Percentiles rank a stretch among this genome's conserved stretches.
These are phyloP conservation scores for Sericinus montela DNA, from an alignment of 2,888 invertebrate species.

Conservation along the genomic window DNA sequence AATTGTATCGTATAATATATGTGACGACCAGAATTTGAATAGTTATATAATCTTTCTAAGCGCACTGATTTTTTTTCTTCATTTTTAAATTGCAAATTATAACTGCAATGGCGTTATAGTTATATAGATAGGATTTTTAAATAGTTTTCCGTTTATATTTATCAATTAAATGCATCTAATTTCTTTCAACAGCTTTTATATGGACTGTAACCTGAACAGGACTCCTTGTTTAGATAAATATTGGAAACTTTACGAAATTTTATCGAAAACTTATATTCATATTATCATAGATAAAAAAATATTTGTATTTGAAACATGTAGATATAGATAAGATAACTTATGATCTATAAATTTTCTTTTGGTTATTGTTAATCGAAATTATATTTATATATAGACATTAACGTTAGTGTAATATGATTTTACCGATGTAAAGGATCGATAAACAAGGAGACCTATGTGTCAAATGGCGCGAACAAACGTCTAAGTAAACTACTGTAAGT, in stretches of 20 bases:
- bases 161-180: slow-evolving; percentile 41
- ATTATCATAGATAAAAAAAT: too few species aligned
- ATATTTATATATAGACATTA: neutral
- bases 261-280: too few species aligned
- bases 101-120: slow-evolving; percentile 42
- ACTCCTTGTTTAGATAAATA: neutral
- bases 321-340: too few species aligned
- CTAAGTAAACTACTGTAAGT: slow-evolving; percentile 13
- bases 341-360: too few species aligned
- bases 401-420: neutral
- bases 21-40: slow-evolving; percentile 51
- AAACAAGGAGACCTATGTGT: neutral
- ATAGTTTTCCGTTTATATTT: slow-evolving; percentile 48
- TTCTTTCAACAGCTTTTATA: slow-evolving; percentile 16
- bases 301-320: too few species aligned
- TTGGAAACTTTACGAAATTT: too few species aligned
- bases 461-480: slow-evolving; percentile 1
- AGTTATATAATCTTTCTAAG: slow-evolving; percentile 56
- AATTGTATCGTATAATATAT: slow-evolving; percentile 47
- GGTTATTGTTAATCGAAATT: too few species aligned
- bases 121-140: slow-evolving; percentile 37
- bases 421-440: neutral
- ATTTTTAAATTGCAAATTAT: slow-evolving; percentile 58
- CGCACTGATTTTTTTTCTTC: slow-evolving; percentile 59
- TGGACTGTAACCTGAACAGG: slow-evolving; percentile 12